Percentiles rank a stretch among this genome's conserved stretches.
Conservation (phyloP, 2,113 vertebrate species). For the Phyllostomus hastatus region DNA sequence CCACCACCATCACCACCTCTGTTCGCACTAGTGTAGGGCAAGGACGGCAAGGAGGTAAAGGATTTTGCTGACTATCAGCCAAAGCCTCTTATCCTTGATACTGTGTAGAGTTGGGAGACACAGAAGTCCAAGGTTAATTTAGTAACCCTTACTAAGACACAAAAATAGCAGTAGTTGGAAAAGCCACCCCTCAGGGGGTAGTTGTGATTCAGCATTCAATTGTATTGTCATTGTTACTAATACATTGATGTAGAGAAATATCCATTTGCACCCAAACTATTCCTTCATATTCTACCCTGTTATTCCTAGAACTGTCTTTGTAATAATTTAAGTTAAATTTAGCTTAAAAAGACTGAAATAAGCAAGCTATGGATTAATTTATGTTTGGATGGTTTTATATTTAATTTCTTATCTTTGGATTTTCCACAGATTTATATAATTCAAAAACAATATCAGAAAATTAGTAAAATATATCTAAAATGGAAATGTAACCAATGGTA, state of each 20-base stretch:
- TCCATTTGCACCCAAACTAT: neutral
- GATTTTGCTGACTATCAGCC: neutral
- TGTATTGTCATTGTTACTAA: neutral
- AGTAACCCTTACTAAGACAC: neutral
- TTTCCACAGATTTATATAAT: neutral
- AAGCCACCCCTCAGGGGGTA: neutral
- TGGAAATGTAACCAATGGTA: neutral
- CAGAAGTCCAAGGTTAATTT: neutral
- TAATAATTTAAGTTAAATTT: constrained; percentile 17
- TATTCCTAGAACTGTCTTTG: constrained; percentile 8
- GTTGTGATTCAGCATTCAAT: neutral
- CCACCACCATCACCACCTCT: neutral
- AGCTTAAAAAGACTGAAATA: constrained; percentile 7
- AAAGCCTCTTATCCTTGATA: neutral
- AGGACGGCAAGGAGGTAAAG: neutral
- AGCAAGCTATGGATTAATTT: neutral
- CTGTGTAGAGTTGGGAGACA: neutral
- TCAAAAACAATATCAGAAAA: neutral
- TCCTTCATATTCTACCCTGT: neutral
- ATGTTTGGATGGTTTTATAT: neutral
- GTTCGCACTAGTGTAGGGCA: neutral
- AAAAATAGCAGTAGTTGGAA: neutral
- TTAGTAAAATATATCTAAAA: neutral
- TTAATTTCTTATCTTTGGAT: constrained; percentile 38
- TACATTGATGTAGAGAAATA: neutral